Evolutionary conservation across 1,140 invertebrate species (phyloP), one percentile per base, ranked within the genome.

Genomic region (Sycobia sp.): DNA sequence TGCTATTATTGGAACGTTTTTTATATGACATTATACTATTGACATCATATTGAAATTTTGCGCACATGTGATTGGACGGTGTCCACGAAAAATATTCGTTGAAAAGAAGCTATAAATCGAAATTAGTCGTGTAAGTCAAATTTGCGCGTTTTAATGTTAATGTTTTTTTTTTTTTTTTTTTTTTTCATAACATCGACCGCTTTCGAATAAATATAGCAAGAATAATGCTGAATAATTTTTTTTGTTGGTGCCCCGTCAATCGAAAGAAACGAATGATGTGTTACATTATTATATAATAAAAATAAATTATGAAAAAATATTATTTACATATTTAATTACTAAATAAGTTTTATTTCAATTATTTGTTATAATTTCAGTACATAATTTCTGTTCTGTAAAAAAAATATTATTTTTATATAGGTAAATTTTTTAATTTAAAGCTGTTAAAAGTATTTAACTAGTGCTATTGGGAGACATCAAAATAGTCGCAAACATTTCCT

Each of bases 231-330:
- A 43, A 32, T 50, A 23, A 39, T 60, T 32, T 49, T 55, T n/a
- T 4, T 20, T 43, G 60, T 49, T 27, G 51, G 3, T 46, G 23
- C 60, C 43, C 51, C 60, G 60, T 62, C 51, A 32, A 62, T 62
- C 51, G 32, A 56, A 62, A 46, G 18, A 54, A 43, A 62, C 22
- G 60, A 62, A 62, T 62, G 60, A 55, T 62, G 51, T 55, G 44
- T 62, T 62, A 54, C 39, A 62, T 62, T 62, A 55, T 62, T 62
- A 55, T 62, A 55, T 62, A 62, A 62, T 62, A 62, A 62, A 55
- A 62, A 62, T 62, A 62, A 62, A 62, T 55, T 55, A 47, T 55
- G 23, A 55, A 62, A 62, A 55, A 62, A 62, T 62, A 60, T n/a
- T n/a, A n/a, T n/a, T n/a, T n/a, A n/a, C n/a, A n/a, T n/a, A n/a